Evolutionary conservation across 1,140 invertebrate species (phyloP).

Genomic region (Bombus fervidus): DNA sequence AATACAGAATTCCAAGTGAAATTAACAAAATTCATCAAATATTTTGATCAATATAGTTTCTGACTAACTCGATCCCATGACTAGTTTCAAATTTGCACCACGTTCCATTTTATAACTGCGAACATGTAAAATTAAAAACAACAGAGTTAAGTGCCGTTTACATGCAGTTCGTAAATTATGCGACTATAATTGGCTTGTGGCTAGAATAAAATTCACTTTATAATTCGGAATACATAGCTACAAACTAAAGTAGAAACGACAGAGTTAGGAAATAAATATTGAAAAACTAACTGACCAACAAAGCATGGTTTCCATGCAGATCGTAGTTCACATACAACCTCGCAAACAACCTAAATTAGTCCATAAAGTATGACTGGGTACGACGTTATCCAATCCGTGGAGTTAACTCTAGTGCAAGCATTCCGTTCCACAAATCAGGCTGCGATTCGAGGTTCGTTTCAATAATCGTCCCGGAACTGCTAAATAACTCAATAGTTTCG

Average conservation of each 20-base stretch:
- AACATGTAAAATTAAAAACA: too few species aligned
- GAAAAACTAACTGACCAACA: background rate
- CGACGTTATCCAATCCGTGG: background rate
- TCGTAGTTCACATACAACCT: background rate
- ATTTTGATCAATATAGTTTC: too few species aligned
- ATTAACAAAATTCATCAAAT: too few species aligned
- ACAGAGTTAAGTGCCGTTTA: background rate
- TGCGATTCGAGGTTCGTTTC: conserved; percentile 3
- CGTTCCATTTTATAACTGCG: too few species aligned
- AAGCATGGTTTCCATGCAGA: background rate
- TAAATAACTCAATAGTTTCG: conserved; percentile 38
- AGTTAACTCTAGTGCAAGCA: background rate
- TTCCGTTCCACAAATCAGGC: background rate
- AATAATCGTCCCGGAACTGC: conserved; percentile 32
- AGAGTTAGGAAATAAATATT: background rate
- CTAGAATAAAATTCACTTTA: too few species aligned
- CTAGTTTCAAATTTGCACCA: too few species aligned
- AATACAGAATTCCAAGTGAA: too few species aligned
- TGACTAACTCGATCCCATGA: too few species aligned
- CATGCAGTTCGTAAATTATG: background rate
- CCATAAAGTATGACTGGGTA: background rate
- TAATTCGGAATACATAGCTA: too few species aligned
- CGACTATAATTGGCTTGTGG: too few species aligned
- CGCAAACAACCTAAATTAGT: background rate
- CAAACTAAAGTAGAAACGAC: too few species aligned